Conservation (phyloP, 2,888 invertebrate genomes). For the Parnassius glacialis region DNA sequence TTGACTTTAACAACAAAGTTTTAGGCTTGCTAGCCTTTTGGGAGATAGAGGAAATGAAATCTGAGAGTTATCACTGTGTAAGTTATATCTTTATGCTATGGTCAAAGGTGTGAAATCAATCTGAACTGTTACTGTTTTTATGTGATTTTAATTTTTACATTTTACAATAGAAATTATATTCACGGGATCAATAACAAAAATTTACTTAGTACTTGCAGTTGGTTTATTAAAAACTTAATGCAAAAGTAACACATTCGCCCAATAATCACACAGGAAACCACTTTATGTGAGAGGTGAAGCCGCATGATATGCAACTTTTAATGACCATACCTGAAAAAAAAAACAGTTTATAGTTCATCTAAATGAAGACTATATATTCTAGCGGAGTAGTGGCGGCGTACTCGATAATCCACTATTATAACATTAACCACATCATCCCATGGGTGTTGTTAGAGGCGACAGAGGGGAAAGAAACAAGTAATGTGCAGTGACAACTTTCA, state of each 20-base stretch:
- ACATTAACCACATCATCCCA: too few species aligned
- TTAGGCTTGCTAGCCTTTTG: too few species aligned
- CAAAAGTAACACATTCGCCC: constrained; percentile 33
- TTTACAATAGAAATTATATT: constrained; percentile 42
- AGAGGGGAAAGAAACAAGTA: too few species aligned
- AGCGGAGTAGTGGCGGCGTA: too few species aligned
- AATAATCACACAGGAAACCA: constrained; percentile 23
- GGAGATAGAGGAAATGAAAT: too few species aligned
- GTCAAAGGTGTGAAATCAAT: constrained; percentile 50
- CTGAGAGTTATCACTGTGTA: too few species aligned
- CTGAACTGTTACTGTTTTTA: constrained; percentile 59
- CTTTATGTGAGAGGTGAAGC: constrained; percentile 15
- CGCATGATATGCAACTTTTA: constrained; percentile 41
- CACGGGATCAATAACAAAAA: constrained; percentile 62
- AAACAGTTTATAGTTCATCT: neutral
- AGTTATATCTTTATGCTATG: constrained; percentile 32
- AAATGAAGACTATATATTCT: neutral
- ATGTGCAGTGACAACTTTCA: too few species aligned
- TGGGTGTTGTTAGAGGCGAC: too few species aligned
- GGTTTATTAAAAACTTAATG: constrained; percentile 67
- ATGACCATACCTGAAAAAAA: constrained; percentile 76
- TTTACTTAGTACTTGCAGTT: constrained; percentile 55
- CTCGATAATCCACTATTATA: too few species aligned
- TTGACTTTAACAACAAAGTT: too few species aligned
- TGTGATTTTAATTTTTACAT: constrained; percentile 42